These are phyloP conservation scores for Alentia gelatinosa DNA, from an alignment of 2,888 invertebrate genomes.

Conservation along the genomic window DNA sequence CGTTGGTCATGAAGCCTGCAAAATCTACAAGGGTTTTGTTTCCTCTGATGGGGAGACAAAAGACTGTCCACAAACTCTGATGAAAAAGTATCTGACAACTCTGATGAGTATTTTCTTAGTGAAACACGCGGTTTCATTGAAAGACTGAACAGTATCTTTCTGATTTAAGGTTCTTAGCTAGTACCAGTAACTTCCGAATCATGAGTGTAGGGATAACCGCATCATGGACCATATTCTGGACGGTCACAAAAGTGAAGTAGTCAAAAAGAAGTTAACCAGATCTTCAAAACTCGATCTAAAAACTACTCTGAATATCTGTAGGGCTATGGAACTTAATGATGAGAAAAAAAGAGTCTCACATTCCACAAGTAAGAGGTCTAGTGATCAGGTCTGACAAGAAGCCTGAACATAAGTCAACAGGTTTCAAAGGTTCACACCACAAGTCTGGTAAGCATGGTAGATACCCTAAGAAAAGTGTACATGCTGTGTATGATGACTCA, in stretches of 20 bases:
- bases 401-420: not conserved
- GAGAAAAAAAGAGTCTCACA: not conserved
- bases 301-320: no score
- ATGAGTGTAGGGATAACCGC: not conserved
- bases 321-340: slow-evolving; percentile 1
- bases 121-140: not conserved
- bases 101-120: no score
- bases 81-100: no score
- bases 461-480: not conserved
- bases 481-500: not conserved
- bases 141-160: slow-evolving; percentile 12
- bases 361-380: not conserved
- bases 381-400: no score
- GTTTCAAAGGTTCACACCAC: not conserved
- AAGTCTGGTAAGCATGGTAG: not conserved
- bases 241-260: not conserved
- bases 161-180: not conserved
- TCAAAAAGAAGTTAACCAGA: not conserved
- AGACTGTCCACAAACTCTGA: not conserved
- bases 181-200: not conserved
- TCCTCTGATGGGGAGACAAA: not conserved
- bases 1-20: no score
- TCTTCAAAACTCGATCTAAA: no score
- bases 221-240: not conserved
- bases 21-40: not conserved